These are phyloP conservation scores for Merodon equestris DNA, from an alignment of 2,888 invertebrate species.

Conservation along the genomic window DNA sequence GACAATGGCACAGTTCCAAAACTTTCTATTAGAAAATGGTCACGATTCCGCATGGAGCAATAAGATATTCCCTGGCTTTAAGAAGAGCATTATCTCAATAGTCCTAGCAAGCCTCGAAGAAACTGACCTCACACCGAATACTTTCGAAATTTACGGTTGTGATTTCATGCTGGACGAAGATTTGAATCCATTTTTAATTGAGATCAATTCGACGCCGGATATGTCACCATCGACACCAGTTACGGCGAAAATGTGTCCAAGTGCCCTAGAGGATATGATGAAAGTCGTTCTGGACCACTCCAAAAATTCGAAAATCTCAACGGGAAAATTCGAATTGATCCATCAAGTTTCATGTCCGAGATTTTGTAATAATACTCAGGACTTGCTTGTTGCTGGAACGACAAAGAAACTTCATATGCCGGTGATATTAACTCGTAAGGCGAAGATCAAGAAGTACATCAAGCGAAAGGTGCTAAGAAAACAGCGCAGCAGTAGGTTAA, in stretches of 20 bases:
- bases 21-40: constrained; percentile 80
- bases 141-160: constrained; percentile 94
- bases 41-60: constrained; percentile 82
- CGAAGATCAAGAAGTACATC: neutral
- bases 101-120: constrained; percentile 88
- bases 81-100: constrained; percentile 88
- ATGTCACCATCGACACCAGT: constrained; percentile 89
- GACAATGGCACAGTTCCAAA: constrained; percentile 86
- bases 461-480: neutral
- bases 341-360: constrained; percentile 71
- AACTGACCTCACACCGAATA: constrained; percentile 84
- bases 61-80: constrained; percentile 91
- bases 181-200: constrained; percentile 92
- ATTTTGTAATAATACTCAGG: constrained; percentile 1
- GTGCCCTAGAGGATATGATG: constrained; percentile 89
- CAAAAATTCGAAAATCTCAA: constrained; percentile 78
- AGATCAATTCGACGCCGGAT: constrained; percentile 94
- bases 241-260: constrained; percentile 89
- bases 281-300: constrained; percentile 84
- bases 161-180: constrained; percentile 94
- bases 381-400: constrained; percentile 35
- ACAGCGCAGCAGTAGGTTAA: neutral
- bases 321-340: constrained; percentile 82
- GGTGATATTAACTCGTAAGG: neutral
- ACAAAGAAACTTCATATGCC: constrained; percentile 32